These are phyloP conservation scores for Eurytoma californica DNA, from an alignment of 2,888 invertebrate species.

Conservation along the genomic window DNA sequence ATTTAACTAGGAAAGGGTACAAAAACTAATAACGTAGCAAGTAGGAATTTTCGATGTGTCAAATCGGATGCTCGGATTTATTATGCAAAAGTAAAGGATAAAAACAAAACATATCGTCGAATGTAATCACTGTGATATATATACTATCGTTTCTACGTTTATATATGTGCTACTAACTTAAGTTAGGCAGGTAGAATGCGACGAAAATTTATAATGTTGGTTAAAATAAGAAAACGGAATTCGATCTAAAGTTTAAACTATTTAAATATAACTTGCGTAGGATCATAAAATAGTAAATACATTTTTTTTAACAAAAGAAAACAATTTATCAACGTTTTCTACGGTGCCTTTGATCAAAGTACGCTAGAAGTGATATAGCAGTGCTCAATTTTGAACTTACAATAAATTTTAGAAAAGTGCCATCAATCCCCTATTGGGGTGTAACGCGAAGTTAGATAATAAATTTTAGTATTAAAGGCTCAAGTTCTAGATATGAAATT, in stretches of 20 bases:
- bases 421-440: slow-evolving; percentile 36
- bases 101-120: slow-evolving; percentile 31
- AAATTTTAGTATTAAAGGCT: slow-evolving; percentile 15
- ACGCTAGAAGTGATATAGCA: slow-evolving; percentile 49
- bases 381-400: slow-evolving; percentile 24
- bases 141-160: slow-evolving; percentile 38
- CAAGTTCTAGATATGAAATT: slow-evolving; percentile 33
- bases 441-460: slow-evolving; percentile 32
- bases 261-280: slow-evolving; percentile 1
- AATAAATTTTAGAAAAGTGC: slow-evolving; percentile 41
- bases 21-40: slow-evolving; percentile 37
- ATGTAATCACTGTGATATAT: slow-evolving; percentile 57
- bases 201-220: not conserved
- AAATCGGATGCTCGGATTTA: slow-evolving; percentile 44
- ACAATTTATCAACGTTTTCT: slow-evolving; percentile 48
- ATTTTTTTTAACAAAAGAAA: slow-evolving; percentile 14
- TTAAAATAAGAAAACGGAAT: not conserved
- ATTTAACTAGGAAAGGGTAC: slow-evolving; percentile 47
- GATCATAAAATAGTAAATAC: not conserved
- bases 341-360: slow-evolving; percentile 53
- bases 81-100: slow-evolving; percentile 10
- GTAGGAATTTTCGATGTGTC: slow-evolving; percentile 47
- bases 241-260: slow-evolving; percentile 3
- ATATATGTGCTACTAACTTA: slow-evolving; percentile 28
- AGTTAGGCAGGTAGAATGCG: not conserved